Evolutionary conservation across 1,140 invertebrate species (phyloP).

Genomic region (Samia ricini): DNA sequence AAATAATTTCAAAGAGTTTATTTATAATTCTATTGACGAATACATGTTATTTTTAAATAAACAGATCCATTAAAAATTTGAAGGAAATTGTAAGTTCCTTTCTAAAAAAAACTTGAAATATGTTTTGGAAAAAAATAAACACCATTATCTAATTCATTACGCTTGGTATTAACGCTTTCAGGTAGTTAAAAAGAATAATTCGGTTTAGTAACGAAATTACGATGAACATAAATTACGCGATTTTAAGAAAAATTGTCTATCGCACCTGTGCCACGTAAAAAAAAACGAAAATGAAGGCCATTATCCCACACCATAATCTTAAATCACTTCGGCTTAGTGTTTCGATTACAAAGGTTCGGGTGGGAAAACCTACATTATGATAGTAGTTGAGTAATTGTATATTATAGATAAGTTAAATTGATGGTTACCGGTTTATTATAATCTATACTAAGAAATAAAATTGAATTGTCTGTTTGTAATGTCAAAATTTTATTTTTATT

Average conservation of each 20-base stretch:
- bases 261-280: slow-evolving; percentile 51
- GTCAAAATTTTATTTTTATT: too few species aligned
- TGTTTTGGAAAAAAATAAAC: background rate
- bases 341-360: slow-evolving; percentile 70
- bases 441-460: too few species aligned
- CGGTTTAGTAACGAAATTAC: slow-evolving; percentile 31
- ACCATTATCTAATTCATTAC: background rate
- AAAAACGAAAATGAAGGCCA: slow-evolving; percentile 56
- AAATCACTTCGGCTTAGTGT: slow-evolving; percentile 71
- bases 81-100: too few species aligned
- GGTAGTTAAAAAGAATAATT: slow-evolving; percentile 23
- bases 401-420: slow-evolving; percentile 67
- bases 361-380: slow-evolving; percentile 67
- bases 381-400: slow-evolving; percentile 69
- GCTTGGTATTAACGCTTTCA: background rate
- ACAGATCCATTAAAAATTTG: background rate
- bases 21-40: too few species aligned
- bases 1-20: too few species aligned
- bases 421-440: slow-evolving; percentile 32
- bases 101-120: background rate
- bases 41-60: too few species aligned
- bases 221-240: slow-evolving; percentile 40
- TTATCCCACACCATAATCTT: slow-evolving; percentile 72
- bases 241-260: slow-evolving; percentile 49
- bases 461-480: too few species aligned